Base-by-base conservation (phyloP, 2,888 invertebrate genomes). In the Campaea margaritaria region DNA sequence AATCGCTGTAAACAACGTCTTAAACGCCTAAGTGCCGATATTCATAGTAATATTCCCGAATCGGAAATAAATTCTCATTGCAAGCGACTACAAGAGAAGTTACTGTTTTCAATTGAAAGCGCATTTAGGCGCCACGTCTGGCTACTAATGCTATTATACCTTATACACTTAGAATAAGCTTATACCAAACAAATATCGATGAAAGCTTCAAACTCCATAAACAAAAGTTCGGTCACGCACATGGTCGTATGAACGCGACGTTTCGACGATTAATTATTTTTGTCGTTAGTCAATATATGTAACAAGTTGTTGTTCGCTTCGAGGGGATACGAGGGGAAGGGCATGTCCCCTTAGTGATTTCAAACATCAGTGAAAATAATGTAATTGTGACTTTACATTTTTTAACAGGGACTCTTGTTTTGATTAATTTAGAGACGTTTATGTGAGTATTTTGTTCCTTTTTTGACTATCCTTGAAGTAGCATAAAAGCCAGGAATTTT, bases 111-210 rank as follows among this genome's bases (percentile, higher is more conserved):
- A 58, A 67, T 61, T 59, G 58, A 67, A 15, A 52, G 53, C 51
- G 50, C 58, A 45, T 31, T 54, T 67, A 57, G 71, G 75, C 72
- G 74, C 76, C 74, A 67, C 55, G 68, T 67, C 64, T 64, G 69
- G 74, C 69, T 72, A 70, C 75, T 74, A 65, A 70, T 64, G 65
- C 47, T 64, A 64, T 70, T 69, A 69, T 68, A 21, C 21, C 21
- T 5, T 21, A n/a, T n/a, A n/a, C n/a, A 2, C 21, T 21, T 21
- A 21, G 3, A 21, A 21, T 21, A 21, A 21, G 21, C 21, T 21
- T 21, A 70, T 9, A 31, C 31, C 7, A 7, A 73, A 71, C 70
- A 73, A 69, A 71, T 65, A 66, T 56, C 62, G 70, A 73, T 65
- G 65, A 72, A 68, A 65, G 65, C 67, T 59, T 65, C 61, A 61